phyloP scores from a whole-genome alignment of 30 jellyfish, hydroid and myxozoan species.

The Cassiopea andromeda region DNA sequence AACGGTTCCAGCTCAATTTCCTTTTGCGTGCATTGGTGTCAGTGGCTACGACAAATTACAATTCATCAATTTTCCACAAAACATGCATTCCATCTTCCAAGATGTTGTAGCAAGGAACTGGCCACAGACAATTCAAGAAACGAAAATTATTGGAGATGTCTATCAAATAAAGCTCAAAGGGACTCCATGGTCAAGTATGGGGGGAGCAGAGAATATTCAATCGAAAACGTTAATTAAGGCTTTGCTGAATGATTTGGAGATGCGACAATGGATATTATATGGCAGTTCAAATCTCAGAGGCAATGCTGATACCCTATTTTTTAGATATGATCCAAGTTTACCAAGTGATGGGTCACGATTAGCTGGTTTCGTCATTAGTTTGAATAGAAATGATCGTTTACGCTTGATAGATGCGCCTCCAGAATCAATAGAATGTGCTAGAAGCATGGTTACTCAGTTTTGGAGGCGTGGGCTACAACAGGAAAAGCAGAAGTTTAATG shows the following conservation, averaged over 20 bases:
- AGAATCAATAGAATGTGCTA: slow-evolving; percentile 45
- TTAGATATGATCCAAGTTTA: slow-evolving; percentile 48
- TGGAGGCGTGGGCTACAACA: slow-evolving; percentile 85
- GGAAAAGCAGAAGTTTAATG: slow-evolving; percentile 61
- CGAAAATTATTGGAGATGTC: slow-evolving; percentile 41
- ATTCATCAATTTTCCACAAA: slow-evolving; percentile 56
- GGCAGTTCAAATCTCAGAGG: slow-evolving; percentile 63
- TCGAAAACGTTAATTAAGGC: slow-evolving; percentile 61
- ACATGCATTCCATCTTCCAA: slow-evolving; percentile 3
- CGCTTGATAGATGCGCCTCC: slow-evolving; percentile 76
- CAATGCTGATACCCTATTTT: slow-evolving; percentile 64
- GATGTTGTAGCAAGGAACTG: slow-evolving; percentile 47
- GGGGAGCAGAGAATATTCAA: slow-evolving; percentile 72
- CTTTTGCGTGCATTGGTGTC: slow-evolving; percentile 60
- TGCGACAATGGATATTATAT: slow-evolving; percentile 64
- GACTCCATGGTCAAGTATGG: slow-evolving; percentile 72
- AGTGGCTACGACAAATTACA: slow-evolving; percentile 61
- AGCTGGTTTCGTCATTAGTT: slow-evolving; percentile 71
- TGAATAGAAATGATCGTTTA: slow-evolving; percentile 77
- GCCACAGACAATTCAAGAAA: slow-evolving; percentile 66
- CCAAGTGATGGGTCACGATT: slow-evolving; percentile 49
- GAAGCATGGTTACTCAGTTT: slow-evolving; percentile 35
- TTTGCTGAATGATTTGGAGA: slow-evolving; percentile 56
- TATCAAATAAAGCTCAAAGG: slow-evolving; percentile 67
- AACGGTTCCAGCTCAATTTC: slow-evolving; percentile 37